Evolutionary conservation across 2,113 vertebrate species (phyloP), one percentile per base, ranked within the genome.

Genomic region (Prunella fulvescens): DNA sequence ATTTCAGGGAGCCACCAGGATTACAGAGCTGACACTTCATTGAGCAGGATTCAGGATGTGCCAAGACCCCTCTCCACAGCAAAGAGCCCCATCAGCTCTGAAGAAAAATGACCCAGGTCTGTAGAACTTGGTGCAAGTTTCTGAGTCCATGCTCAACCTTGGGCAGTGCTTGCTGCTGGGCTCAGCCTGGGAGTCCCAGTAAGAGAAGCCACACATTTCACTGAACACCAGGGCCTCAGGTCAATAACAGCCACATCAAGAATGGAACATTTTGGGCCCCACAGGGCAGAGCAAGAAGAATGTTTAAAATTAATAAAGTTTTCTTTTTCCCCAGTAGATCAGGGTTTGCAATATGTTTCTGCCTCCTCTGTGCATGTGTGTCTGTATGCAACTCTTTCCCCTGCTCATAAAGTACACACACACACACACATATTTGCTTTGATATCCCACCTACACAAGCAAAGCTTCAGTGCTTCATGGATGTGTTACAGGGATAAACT

Each of bases 1-100:
- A 4, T 62, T 69, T 45, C 3, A 2, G 13, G 8, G 7, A 20
- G 4, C 39, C 58, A 17, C 23, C 0, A 1, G 40, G 11, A 54
- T 17, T 87, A 14, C 13, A 69, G 12, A 44, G 29, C 25, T 82
- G 50, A 29, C 3, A 7, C 44, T 81, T 67, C 35, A 19, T 11
- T 1, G 0, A 74, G 37, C 8, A 74, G 31, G 25, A 39, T 48
- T 72, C 48, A 20, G 44, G 31, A 64, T 1, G 1, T 11, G 20
- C 19, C n/a, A 86, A 54, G 33, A 76, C 13, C 14, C 12, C 11
- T 18, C 35, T 31, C 26, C 14, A 12, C 47, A 48, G 19, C 35
- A 72, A 39, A 66, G 17, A 84, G 3, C 18, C 12, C 28, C 39
- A 23, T 45, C 33, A 66, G 20, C 60, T 28, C 40, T 25, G 53